A percentile compares a stretch with the other conserved stretches of the same genome.
Evolutionary conservation across 2,797 vertebrate genomes (phyloP).

Genomic region (Triplophysa bombifrons): DNA sequence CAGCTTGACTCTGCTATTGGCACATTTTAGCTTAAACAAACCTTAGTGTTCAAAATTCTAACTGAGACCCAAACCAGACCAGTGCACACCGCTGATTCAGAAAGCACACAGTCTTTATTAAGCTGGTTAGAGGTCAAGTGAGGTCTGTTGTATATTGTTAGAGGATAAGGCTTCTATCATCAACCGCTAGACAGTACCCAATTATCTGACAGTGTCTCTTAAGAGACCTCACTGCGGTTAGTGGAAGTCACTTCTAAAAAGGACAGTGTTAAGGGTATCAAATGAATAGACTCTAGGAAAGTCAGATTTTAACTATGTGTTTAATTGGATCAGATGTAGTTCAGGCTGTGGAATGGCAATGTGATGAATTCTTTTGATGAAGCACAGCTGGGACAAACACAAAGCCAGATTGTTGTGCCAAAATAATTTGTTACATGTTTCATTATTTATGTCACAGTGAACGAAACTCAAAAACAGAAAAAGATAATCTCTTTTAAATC

Average conservation of each 20-base stretch:
- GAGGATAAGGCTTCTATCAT: not conserved
- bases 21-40: not conserved
- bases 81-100: constrained; percentile 3
- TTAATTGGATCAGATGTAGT: not conserved
- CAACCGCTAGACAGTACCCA: not conserved
- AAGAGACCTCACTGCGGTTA: not conserved
- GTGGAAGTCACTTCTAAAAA: not conserved
- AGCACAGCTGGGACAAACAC: not conserved
- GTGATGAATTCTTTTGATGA: not conserved
- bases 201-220: constrained; percentile 25
- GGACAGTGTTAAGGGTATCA: not conserved
- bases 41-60: constrained; percentile 10
- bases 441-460: not conserved
- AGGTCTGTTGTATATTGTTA: constrained; percentile 2
- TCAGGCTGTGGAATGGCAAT: not conserved
- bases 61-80: not conserved
- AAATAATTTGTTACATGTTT: not conserved
- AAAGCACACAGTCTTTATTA: constrained; percentile 7
- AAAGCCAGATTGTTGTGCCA: not conserved
- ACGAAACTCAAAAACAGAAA: no score
- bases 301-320: not conserved
- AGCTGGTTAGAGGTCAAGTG: constrained; percentile 14
- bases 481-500: no score
- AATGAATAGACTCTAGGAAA: not conserved
- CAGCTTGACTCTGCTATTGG: not conserved